Evolutionary conservation across 1,140 invertebrate species (phyloP).

Genomic region (Drosophila arawakana): DNA sequence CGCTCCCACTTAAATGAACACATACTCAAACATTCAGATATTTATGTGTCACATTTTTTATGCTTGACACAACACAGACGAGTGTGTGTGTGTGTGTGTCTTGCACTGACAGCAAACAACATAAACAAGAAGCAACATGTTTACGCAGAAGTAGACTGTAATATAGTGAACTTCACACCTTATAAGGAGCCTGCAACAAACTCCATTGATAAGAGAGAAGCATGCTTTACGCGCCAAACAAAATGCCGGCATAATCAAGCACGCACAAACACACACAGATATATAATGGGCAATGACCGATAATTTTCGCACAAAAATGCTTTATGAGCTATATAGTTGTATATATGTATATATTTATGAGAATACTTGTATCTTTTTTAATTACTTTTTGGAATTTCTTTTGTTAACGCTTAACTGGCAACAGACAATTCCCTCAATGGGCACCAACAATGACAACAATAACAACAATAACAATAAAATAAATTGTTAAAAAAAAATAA

Average conservation of each 20-base stretch:
- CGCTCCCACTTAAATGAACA: neutral
- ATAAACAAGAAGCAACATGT: slow-evolving; percentile 19
- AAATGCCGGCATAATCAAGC: slow-evolving; percentile 54
- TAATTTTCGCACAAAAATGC: slow-evolving; percentile 8
- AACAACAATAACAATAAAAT: slow-evolving; percentile 12
- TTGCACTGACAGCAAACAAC: neutral
- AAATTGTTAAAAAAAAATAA: slow-evolving; percentile 5
- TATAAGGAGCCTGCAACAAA: slow-evolving; percentile 48
- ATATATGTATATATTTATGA: neutral
- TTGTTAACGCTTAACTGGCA: slow-evolving; percentile 13
- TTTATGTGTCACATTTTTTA: slow-evolving; percentile 28
- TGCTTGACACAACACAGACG: slow-evolving; percentile 6
- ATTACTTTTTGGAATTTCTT: slow-evolving; percentile 26
- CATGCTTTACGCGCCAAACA: slow-evolving; percentile 66
- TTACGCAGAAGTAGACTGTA: slow-evolving; percentile 14
- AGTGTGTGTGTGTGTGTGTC: slow-evolving; percentile 9
- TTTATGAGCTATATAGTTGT: slow-evolving; percentile 9
- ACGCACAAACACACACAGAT: slow-evolving; percentile 9
- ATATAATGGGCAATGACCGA: slow-evolving; percentile 3
- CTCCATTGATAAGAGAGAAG: slow-evolving; percentile 28
- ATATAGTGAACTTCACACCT: slow-evolving; percentile 39
- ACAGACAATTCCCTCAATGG: slow-evolving; percentile 3
- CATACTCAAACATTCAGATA: slow-evolving; percentile 4
- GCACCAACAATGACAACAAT: neutral
- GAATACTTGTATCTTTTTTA: slow-evolving; percentile 24